Conservation (phyloP, 1,140 invertebrate species). For the Neelides sp. region DNA sequence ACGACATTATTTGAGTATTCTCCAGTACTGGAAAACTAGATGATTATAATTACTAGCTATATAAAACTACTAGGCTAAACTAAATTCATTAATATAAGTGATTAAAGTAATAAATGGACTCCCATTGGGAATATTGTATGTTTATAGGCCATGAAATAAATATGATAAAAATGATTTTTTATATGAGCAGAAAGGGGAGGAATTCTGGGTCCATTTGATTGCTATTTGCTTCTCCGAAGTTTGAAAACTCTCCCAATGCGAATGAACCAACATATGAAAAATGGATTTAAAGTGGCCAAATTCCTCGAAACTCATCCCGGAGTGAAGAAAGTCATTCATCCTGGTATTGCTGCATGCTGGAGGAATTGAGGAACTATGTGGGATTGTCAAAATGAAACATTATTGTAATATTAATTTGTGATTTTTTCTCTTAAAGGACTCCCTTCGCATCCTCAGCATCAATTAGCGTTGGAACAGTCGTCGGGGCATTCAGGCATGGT, state of each 20-base stretch:
- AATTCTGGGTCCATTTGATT: slow-evolving; percentile 55
- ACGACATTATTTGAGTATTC: no score
- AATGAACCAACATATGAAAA: slow-evolving; percentile 49
- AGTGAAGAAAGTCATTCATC: slow-evolving; percentile 47
- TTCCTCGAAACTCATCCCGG: slow-evolving; percentile 45
- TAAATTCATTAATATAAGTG: no score
- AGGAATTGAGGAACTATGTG: no score
- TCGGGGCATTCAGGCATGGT: neutral
- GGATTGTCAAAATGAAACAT: no score
- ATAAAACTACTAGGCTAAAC: no score
- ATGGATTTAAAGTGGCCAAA: slow-evolving; percentile 45
- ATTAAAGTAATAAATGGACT: no score
- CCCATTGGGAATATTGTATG: no score
- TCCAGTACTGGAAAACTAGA: no score
- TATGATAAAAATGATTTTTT: slow-evolving; percentile 34
- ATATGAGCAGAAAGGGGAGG: slow-evolving; percentile 39
- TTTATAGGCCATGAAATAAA: neutral
- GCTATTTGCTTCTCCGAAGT: slow-evolving; percentile 47
- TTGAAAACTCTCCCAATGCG: slow-evolving; percentile 49
- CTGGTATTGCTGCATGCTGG: no score
- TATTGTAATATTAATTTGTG: no score
- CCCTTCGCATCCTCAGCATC: neutral
- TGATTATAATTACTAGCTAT: no score
- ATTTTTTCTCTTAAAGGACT: no score
- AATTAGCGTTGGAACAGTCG: neutral